Percentiles rank a stretch among this genome's conserved stretches.
Conservation (phyloP, 1,140 invertebrate species). For the Calosoma granatense region DNA sequence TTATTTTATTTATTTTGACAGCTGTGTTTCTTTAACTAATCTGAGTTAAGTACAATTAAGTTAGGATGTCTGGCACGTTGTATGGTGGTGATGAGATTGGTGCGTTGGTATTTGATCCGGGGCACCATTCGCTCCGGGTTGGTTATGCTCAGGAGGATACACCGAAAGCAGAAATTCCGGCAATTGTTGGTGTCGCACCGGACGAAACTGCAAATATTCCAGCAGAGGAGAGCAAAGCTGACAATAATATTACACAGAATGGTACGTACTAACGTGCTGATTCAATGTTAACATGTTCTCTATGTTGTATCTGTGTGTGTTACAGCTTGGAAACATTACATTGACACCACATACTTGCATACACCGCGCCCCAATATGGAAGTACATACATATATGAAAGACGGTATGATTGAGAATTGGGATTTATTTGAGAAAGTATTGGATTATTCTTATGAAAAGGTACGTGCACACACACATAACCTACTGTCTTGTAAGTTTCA, state of each 20-base stretch:
- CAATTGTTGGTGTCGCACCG: constrained; percentile 66
- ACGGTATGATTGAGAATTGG: constrained; percentile 95
- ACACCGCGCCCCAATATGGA: constrained; percentile 81
- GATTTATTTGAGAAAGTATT: constrained; percentile 88
- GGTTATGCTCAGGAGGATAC: constrained; percentile 90
- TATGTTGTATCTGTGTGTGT: not conserved
- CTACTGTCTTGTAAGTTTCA: not conserved
- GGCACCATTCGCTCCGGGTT: constrained; percentile 77
- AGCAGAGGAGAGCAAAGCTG: constrained; percentile 35
- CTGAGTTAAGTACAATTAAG: too few relatives aligned
- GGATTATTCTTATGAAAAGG: constrained; percentile 79
- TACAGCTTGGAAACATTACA: constrained; percentile 60
- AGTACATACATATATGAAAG: constrained; percentile 80
- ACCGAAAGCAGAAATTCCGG: constrained; percentile 85
- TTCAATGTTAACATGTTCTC: too few relatives aligned
- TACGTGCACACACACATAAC: constrained; percentile 42
- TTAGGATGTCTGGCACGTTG: constrained; percentile 51
- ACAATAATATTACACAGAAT: constrained; percentile 43
- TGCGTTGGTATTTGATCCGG: constrained; percentile 93
- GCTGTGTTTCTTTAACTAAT: too few relatives aligned
- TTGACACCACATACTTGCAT: constrained; percentile 80
- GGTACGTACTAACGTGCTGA: constrained; percentile 33
- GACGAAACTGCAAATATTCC: constrained; percentile 49
- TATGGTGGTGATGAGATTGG: constrained; percentile 95
- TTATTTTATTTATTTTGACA: not conserved